These are phyloP conservation scores for Astreopora myriophthalma DNA, from an alignment of 64 coral and sea anemone genomes.

Conservation along the genomic window DNA sequence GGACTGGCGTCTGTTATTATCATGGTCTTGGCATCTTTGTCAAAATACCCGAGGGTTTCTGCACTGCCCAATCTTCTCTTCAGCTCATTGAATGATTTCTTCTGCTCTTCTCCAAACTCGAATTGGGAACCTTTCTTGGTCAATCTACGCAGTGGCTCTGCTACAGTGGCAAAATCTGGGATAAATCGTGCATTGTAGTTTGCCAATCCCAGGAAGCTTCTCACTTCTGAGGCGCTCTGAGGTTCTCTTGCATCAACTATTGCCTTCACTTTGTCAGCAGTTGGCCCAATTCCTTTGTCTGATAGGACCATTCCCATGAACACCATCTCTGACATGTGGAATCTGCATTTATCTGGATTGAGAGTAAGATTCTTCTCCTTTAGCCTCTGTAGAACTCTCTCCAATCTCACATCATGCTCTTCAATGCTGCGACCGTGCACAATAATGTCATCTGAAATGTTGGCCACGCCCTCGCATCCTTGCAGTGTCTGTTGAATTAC, in stretches of 20 bases:
- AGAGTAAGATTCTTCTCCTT: slow-evolving; percentile 30
- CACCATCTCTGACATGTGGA: not conserved
- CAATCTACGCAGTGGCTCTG: not conserved
- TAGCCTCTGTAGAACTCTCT: not conserved
- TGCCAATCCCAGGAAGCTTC: slow-evolving; percentile 37
- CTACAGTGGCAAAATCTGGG: not conserved
- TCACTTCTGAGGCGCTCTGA: slow-evolving; percentile 10
- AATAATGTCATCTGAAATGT: slow-evolving; percentile 49
- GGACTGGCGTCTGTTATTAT: too few species aligned
- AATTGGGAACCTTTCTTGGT: too few species aligned
- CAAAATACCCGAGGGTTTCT: too few species aligned
- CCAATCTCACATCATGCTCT: slow-evolving; percentile 30
- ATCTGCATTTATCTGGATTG: slow-evolving; percentile 12
- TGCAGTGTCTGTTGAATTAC: not conserved
- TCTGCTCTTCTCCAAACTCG: too few species aligned
- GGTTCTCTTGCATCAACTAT: slow-evolving; percentile 25
- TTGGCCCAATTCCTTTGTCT: not conserved
- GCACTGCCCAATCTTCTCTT: slow-evolving; percentile 9
- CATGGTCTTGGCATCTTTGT: too few species aligned
- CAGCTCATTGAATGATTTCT: not conserved
- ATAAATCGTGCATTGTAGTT: slow-evolving; percentile 45
- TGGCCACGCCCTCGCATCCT: not conserved
- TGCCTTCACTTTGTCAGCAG: slow-evolving; percentile 17
- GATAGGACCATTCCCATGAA: slow-evolving; percentile 16
- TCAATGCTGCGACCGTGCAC: slow-evolving; percentile 6